Percentiles rank a stretch among this genome's conserved stretches.
phyloP scores from a whole-genome alignment of 2,113 vertebrate species.

The Gopherus flavomarginatus region DNA sequence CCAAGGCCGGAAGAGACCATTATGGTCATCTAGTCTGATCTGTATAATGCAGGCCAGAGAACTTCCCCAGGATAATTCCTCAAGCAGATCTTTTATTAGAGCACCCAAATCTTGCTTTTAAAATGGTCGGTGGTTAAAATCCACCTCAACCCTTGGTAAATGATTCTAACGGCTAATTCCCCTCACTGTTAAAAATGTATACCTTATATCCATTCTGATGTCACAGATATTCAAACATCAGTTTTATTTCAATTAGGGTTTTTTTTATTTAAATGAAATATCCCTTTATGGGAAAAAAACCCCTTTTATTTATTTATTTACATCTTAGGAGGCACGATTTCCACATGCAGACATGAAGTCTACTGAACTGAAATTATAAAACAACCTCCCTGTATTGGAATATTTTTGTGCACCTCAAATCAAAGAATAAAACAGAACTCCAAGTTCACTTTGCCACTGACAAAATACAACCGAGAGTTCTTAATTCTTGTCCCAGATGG shows the following conservation, averaged over 20 bases:
- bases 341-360: neutral
- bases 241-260: neutral
- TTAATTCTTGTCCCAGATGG: conserved; percentile 15
- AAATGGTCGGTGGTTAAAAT: neutral
- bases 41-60: neutral
- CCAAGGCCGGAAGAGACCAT: neutral
- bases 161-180: neutral
- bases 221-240: neutral
- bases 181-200: neutral
- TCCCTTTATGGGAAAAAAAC: neutral
- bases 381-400: neutral
- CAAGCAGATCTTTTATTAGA: neutral
- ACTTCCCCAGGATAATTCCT: neutral
- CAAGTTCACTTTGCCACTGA: neutral
- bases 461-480: neutral
- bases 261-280: neutral
- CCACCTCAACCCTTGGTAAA: neutral
- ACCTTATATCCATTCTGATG: neutral
- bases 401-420: neutral
- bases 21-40: neutral
- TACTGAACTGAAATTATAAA: neutral
- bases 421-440: neutral
- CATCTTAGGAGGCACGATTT: neutral
- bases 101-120: neutral
- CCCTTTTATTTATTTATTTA: neutral